Percentiles rank a stretch among this genome's conserved stretches.
Conservation (phyloP, 2,888 invertebrate genomes). For the Choristoneura rosaceana region DNA sequence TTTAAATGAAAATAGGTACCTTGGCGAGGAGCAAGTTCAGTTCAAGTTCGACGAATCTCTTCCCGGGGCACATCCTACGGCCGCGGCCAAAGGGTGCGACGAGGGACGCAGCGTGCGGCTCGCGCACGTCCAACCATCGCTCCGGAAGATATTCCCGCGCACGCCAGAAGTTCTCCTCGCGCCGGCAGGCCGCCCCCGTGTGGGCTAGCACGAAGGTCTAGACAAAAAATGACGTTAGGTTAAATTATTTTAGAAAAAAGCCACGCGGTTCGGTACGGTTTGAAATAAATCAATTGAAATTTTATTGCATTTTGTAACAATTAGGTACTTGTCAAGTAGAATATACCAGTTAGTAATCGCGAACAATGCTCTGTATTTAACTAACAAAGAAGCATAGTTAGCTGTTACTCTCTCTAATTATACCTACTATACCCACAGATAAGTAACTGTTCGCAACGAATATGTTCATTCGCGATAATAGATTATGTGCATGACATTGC, state of each 20-base stretch:
- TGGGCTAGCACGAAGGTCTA: conserved; percentile 93
- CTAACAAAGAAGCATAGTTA: background rate
- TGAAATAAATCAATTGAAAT: too few relatives aligned
- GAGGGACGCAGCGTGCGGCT: conserved; percentile 86
- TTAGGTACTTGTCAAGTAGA: too few relatives aligned
- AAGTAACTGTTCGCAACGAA: background rate
- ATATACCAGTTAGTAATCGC: too few relatives aligned
- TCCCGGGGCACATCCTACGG: conserved; percentile 93
- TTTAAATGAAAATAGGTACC: conserved; percentile 67
- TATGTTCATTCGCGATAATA: background rate
- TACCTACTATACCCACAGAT: background rate
- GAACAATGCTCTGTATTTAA: background rate
- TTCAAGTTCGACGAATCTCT: conserved; percentile 92
- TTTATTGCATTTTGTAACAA: too few relatives aligned
- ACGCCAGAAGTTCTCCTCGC: conserved; percentile 90
- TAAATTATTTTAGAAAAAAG: too few relatives aligned
- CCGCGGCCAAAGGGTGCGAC: conserved; percentile 93
- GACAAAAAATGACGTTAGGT: conserved; percentile 43
- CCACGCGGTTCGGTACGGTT: too few relatives aligned
- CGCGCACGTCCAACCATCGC: conserved; percentile 88
- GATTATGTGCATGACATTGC: background rate
- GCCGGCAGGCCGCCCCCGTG: conserved; percentile 92
- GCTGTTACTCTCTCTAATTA: background rate
- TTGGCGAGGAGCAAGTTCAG: conserved; percentile 90
- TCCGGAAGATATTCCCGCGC: conserved; percentile 90